A percentile compares a stretch with the other conserved stretches of the same genome.
These are phyloP conservation scores for Oxyura jamaicensis DNA, from an alignment of 2,113 vertebrate genomes.

Conservation along the genomic window DNA sequence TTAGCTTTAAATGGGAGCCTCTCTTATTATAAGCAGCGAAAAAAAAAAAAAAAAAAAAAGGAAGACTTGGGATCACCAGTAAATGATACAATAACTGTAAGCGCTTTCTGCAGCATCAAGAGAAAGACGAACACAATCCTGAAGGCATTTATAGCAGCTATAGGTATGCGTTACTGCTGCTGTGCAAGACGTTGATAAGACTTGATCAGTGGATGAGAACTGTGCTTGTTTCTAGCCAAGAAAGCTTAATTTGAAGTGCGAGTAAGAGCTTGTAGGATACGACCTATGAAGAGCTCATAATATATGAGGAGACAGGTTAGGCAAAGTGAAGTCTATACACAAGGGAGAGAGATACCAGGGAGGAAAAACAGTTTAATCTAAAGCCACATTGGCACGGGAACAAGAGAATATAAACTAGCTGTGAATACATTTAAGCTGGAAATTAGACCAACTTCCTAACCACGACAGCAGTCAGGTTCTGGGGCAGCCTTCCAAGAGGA, in stretches of 20 bases:
- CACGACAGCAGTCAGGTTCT: not conserved
- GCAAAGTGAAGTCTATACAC: not conserved
- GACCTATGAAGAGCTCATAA: not conserved
- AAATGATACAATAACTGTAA: not conserved
- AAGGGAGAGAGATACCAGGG: not conserved
- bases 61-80: not conserved
- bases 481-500: not conserved
- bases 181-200: not conserved
- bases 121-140: rapidly evolving
- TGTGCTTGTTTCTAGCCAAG: not conserved
- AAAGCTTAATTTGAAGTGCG: not conserved
- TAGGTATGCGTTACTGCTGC: not conserved
- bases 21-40: not conserved
- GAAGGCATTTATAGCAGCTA: not conserved
- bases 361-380: not conserved
- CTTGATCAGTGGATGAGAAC: not conserved
- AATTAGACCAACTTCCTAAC: not conserved
- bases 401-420: not conserved
- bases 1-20: not conserved
- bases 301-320: not conserved
- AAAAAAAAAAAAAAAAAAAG: not conserved
- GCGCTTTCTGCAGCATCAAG: not conserved
- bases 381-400: not conserved
- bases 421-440: not conserved
- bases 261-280: not conserved